phyloP scores from a whole-genome alignment of 2,113 vertebrate genomes.

The Dasypus novemcinctus region DNA sequence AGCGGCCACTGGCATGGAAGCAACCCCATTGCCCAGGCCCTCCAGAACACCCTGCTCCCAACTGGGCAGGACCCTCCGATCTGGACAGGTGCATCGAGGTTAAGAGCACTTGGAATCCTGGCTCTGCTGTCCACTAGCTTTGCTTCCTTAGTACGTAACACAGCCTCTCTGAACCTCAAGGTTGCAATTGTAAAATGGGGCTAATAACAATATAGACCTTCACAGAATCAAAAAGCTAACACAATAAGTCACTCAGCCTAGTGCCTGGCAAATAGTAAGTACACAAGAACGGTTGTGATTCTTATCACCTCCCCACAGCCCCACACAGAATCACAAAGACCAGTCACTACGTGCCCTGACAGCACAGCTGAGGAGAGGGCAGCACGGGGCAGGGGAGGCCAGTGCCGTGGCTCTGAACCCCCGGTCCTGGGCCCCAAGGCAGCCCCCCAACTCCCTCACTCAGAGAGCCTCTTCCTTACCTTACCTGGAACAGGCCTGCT shows the following conservation, averaged over 20 bases:
- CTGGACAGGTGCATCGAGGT: rapidly evolving
- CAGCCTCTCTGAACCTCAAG: neutral
- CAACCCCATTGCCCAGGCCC: too few relatives aligned
- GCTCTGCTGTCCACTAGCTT: neutral
- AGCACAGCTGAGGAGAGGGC: neutral
- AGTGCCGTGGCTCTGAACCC: rapidly evolving
- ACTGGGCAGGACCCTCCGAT: rapidly evolving
- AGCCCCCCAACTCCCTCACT: neutral
- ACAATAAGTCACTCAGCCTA: rapidly evolving
- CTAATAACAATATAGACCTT: neutral
- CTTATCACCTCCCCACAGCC: neutral
- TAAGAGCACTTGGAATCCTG: neutral
- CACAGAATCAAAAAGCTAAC: neutral
- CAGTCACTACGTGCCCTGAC: rapidly evolving
- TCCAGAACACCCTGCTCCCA: neutral
- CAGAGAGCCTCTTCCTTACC: neutral
- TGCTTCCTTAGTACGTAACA: neutral
- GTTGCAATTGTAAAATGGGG: neutral
- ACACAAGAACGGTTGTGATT: neutral
- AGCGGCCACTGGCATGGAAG: neutral
- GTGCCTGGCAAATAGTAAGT: neutral
- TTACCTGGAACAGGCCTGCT: constrained; percentile 93
- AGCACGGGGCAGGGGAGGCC: neutral
- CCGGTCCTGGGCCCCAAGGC: neutral
- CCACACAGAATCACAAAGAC: neutral